Evolutionary conservation across 2,888 invertebrate species (phyloP), one percentile per base, ranked within the genome.

Genomic region (Synergus itoensis): DNA sequence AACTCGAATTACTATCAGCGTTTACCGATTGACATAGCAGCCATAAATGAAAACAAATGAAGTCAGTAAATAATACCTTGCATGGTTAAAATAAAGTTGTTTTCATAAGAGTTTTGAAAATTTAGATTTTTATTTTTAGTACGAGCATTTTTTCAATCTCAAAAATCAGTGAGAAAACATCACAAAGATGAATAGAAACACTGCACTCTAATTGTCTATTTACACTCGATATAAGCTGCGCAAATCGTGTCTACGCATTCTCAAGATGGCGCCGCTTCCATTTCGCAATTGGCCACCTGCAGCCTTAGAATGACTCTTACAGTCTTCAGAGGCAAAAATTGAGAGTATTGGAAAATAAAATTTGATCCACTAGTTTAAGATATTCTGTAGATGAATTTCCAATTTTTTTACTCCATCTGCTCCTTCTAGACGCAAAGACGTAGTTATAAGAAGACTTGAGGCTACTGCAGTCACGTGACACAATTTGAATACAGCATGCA

Each of bases 401-500:
- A 45, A 4, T 4, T 43, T 43, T 67, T 14, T 43, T 67, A 12
- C 21, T 21, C 7, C n/a, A 14, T 21, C 62, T 21, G 53, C 3
- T 28, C 28, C 53, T 53, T n/a, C n/a, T 9, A 53, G 62, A 14
- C 18, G 40, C 45, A 21, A 21, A 41, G 45, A 21, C 21, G 8
- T 8, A 67, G 45, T 67, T n/a, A 45, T 18, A 4, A 16, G 14
- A 45, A 41, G 0, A 45, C 36, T 28, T 28, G 1, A 16, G 48
- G 16, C 65, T 65, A 45, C 80, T 28, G 48, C 63, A 76, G 80
- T 82, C 84, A 78, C 82, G 79, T 76, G 81, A 77, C 81, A 41
- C 43, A 45, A 77, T 77, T 64, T 53, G 81, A 81, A 80, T 79
- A 80, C 81, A 84, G 77, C 79, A 76, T 81, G 77, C 77, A 81